phyloP scores from a whole-genome alignment of 1,140 invertebrate species.

The Delia radicum region DNA sequence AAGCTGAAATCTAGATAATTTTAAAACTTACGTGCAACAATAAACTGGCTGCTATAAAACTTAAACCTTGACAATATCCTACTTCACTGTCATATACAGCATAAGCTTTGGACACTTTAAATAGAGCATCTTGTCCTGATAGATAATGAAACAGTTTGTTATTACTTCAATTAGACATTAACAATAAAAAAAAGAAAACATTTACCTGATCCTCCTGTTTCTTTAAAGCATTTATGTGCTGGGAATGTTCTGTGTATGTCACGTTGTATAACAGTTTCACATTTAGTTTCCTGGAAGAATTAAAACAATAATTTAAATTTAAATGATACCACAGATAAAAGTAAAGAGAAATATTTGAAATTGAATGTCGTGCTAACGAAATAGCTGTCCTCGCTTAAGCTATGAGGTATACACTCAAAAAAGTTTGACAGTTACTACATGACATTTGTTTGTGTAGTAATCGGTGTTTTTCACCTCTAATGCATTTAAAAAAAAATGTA shows the following conservation, averaged over 20 bases:
- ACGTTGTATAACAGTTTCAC: slow-evolving; percentile 89
- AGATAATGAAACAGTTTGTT: background rate
- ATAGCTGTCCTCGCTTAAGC: too few species aligned
- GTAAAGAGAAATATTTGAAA: too few species aligned
- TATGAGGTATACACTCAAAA: too few species aligned
- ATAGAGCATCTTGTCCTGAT: slow-evolving; percentile 90
- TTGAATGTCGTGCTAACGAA: too few species aligned
- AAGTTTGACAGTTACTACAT: too few species aligned
- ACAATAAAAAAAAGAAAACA: too few species aligned
- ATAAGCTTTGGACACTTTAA: slow-evolving; percentile 95
- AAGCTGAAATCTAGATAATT: background rate
- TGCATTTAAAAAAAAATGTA: too few species aligned
- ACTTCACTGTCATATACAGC: slow-evolving; percentile 96
- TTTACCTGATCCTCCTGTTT: slow-evolving; percentile 70
- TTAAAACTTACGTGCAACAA: slow-evolving; percentile 82
- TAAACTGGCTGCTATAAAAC: slow-evolving; percentile 93
- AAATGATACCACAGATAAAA: too few species aligned
- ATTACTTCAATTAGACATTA: background rate
- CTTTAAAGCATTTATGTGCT: slow-evolving; percentile 96
- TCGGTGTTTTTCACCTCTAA: too few species aligned
- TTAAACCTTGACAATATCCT: slow-evolving; percentile 97
- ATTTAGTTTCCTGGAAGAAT: slow-evolving; percentile 56
- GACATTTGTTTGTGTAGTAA: too few species aligned
- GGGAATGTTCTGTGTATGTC: slow-evolving; percentile 99
- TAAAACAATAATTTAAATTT: too few species aligned